phyloP scores from a whole-genome alignment of 2,888 invertebrate species.

The Netelia fuscicornis region DNA sequence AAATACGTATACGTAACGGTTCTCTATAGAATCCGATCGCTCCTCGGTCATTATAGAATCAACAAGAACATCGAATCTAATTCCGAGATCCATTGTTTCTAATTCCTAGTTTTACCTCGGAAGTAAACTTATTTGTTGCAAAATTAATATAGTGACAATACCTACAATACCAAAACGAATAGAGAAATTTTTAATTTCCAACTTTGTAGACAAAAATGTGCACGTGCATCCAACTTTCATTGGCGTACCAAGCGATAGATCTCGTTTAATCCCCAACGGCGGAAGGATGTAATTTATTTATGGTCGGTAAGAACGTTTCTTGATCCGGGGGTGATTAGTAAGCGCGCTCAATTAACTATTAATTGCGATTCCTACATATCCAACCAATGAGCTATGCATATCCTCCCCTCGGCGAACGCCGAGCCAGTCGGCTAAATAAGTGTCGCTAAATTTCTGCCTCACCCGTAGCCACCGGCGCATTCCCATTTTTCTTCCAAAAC shows the following conservation, averaged over 20 bases:
- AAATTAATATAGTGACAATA: too few relatives aligned
- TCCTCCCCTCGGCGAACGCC: neutral
- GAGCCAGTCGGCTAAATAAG: conserved; percentile 1
- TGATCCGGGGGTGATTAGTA: conserved; percentile 50
- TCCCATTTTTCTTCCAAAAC: neutral
- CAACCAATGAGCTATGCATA: conserved; percentile 12
- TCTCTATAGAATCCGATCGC: too few relatives aligned
- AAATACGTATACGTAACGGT: too few relatives aligned
- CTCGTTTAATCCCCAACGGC: conserved; percentile 26
- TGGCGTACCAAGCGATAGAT: conserved; percentile 12
- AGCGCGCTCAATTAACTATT: conserved; percentile 55
- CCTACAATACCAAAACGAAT: too few relatives aligned
- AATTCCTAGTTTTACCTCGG: too few relatives aligned
- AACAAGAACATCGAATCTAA: too few relatives aligned
- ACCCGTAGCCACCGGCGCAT: neutral
- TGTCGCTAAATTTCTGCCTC: conserved; percentile 30
- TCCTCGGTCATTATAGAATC: too few relatives aligned
- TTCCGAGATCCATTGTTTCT: too few relatives aligned
- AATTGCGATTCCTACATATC: conserved; percentile 35
- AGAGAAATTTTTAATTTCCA: too few relatives aligned
- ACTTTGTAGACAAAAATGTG: neutral
- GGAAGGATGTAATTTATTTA: conserved; percentile 47
- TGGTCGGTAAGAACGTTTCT: conserved; percentile 41
- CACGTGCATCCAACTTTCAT: neutral
- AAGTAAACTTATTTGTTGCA: too few relatives aligned